Percentiles rank a stretch among this genome's conserved stretches.
Conservation (phyloP, 2,888 invertebrate genomes). For the Drosophila lutescens region DNA sequence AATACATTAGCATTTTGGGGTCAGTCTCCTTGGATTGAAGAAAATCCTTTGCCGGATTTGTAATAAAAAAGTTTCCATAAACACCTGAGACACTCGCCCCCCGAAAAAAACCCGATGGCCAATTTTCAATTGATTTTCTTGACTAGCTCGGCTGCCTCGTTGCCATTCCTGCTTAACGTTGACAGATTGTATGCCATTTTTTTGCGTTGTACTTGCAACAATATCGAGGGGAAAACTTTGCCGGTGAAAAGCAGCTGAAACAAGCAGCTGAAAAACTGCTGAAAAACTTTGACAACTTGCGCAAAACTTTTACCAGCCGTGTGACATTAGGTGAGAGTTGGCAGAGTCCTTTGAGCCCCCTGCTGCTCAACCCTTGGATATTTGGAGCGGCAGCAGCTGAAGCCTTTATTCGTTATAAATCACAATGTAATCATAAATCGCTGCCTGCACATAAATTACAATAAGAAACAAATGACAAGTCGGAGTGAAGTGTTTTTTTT, state of each 20-base stretch:
- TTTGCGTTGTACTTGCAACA: conserved; percentile 65
- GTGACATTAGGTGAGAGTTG: conserved; percentile 62
- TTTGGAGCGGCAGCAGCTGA: conserved; percentile 38
- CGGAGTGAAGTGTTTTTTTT: conserved; percentile 23
- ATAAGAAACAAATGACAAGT: conserved; percentile 58
- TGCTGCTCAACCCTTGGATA: conserved; percentile 33
- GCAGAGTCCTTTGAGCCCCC: conserved; percentile 9
- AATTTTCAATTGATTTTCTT: conserved; percentile 74
- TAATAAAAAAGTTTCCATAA: conserved; percentile 61
- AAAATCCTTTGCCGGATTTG: conserved; percentile 38
- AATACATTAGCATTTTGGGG: not conserved
- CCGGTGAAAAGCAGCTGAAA: conserved; percentile 66
- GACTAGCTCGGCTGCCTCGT: conserved; percentile 37
- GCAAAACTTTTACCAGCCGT: conserved; percentile 54
- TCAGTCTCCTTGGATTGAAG: conserved; percentile 2
- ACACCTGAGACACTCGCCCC: conserved; percentile 60
- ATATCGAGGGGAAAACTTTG: conserved; percentile 68
- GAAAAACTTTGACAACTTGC: conserved; percentile 42
- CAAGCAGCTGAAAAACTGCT: conserved; percentile 66
- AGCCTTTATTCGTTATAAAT: conserved; percentile 57
- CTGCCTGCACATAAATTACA: conserved; percentile 65
- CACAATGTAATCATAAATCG: conserved; percentile 68
- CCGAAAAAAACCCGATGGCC: conserved; percentile 43
- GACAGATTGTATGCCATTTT: conserved; percentile 79
- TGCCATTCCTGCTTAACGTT: conserved; percentile 55